Evolutionary conservation across 1,140 invertebrate genomes (phyloP), one percentile per base, ranked within the genome.

Genomic region (Drosophila arizonae): DNA sequence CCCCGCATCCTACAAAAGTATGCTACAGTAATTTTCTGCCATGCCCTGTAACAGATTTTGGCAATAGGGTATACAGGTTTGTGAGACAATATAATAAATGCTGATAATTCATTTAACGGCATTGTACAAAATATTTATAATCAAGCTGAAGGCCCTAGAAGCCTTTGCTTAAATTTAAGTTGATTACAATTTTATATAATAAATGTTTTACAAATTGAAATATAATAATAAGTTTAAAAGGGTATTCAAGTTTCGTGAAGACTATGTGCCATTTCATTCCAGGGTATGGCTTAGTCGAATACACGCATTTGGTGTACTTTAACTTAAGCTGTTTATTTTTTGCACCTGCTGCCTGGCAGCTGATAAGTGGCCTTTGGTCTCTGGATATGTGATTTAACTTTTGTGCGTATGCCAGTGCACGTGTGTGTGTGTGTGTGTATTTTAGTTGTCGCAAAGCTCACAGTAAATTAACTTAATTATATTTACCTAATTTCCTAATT

Each of bases 401-500:
- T 48, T 28, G 24, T 52, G 46, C 65, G 46, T 39, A 39, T 4
- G 36, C 36, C 10, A 11, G 17, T 11, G 36, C 36, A 8, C 1
- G 17, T 66, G 48, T 64, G 17, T 66, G 33, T 64, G 48, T 58
- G 39, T 69, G 51, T 54, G 43, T 60, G 46, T 72, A 51, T 71
- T 76, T 65, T 70, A 73, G 60, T 65, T 81, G 75, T 66, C 33
- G 52, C 76, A 66, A 66, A 60, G 62, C 52, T 69, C 61, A 45
- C 71, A 54, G 63, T 76, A 77, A 79, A 88, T 88, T 88, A 88
- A 77, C 66, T 80, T 88, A 84, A 88, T 88, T 88, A 88, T 88
- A 80, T 88, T 88, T 88, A 84, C 85, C 79, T 88, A 88, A 88
- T 89, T 88, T 88, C 75, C 76, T 88, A 76, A 88, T 88, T 88